phyloP scores from a whole-genome alignment of 2,888 invertebrate genomes.

The Baronia brevicornis region DNA sequence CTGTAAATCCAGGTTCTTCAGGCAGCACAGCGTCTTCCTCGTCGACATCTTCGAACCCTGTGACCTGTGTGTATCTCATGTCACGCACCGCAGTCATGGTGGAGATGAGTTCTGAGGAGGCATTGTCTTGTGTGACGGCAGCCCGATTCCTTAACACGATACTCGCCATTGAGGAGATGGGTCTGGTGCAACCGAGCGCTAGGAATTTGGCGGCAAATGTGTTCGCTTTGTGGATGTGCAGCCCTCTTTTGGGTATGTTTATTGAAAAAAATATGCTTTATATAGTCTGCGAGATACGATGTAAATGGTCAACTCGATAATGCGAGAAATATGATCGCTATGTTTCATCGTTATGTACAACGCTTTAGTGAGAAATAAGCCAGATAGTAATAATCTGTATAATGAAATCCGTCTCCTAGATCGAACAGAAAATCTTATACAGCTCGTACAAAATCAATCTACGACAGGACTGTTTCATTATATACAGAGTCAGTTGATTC shows the following conservation, averaged over 20 bases:
- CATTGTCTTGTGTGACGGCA: slow-evolving; percentile 53
- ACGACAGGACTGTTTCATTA: no score
- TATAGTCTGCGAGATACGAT: no score
- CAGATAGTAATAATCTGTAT: no score
- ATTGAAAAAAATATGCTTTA: no score
- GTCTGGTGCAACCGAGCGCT: slow-evolving; percentile 82
- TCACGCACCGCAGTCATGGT: slow-evolving; percentile 87
- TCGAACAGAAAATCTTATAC: no score
- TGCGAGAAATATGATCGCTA: no score
- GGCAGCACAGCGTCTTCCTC: slow-evolving; percentile 65
- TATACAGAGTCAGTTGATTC: no score
- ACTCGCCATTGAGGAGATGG: slow-evolving; percentile 79
- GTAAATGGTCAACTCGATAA: no score
- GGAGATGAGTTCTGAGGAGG: slow-evolving; percentile 79
- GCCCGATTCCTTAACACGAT: slow-evolving; percentile 56
- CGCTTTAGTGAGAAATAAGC: no score
- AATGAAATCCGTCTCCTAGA: no score
- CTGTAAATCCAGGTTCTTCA: slow-evolving; percentile 58
- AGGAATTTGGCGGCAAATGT: slow-evolving; percentile 86
- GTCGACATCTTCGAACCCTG: slow-evolving; percentile 68
- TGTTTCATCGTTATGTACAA: no score
- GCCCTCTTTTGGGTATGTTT: slow-evolving; percentile 84
- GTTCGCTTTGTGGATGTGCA: slow-evolving; percentile 96
- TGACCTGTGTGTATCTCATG: slow-evolving; percentile 87
- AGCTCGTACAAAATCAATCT: no score